These are phyloP conservation scores for Meteorus cinctellus DNA, from an alignment of 2,888 invertebrate species.

Conservation along the genomic window DNA sequence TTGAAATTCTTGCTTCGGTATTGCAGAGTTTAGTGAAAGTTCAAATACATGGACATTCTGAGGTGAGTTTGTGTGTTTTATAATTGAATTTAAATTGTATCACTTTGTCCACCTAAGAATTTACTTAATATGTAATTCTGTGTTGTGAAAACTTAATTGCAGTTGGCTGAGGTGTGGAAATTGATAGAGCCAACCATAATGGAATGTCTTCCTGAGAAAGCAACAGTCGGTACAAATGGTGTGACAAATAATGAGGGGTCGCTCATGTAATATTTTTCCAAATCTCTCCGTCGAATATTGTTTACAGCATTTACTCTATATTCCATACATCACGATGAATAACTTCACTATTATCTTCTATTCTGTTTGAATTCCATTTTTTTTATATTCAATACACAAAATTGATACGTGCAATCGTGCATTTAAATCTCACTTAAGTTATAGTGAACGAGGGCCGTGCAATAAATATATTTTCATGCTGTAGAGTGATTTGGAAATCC, in stretches of 20 bases:
- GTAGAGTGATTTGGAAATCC: not conserved
- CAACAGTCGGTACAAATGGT: constrained; percentile 53
- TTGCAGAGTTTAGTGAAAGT: constrained; percentile 76
- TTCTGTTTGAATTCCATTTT: not conserved
- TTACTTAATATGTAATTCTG: constrained; percentile 28
- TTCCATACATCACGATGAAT: not conserved
- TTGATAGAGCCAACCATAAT: constrained; percentile 75
- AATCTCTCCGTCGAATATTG: not conserved
- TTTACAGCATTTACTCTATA: not conserved
- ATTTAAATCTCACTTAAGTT: not conserved
- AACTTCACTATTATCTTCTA: not conserved
- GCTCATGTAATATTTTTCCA: constrained; percentile 41
- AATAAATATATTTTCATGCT: constrained; percentile 7
- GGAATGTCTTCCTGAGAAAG: constrained; percentile 74
- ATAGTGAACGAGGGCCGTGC: constrained; percentile 14
- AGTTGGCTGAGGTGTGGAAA: constrained; percentile 77
- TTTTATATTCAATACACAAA: not conserved
- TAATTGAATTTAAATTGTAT: constrained; percentile 20
- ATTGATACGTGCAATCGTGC: not conserved
- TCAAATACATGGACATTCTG: constrained; percentile 76
- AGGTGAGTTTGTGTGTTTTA: constrained; percentile 69
- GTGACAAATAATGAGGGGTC: constrained; percentile 45
- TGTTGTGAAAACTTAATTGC: constrained; percentile 54
- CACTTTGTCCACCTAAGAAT: constrained; percentile 31
- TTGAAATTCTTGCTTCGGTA: constrained; percentile 77